A percentile compares a stretch with the other conserved stretches of the same genome.
Evolutionary conservation across 1,140 invertebrate genomes (phyloP).

Genomic region (Diabrotica undecimpunctata): DNA sequence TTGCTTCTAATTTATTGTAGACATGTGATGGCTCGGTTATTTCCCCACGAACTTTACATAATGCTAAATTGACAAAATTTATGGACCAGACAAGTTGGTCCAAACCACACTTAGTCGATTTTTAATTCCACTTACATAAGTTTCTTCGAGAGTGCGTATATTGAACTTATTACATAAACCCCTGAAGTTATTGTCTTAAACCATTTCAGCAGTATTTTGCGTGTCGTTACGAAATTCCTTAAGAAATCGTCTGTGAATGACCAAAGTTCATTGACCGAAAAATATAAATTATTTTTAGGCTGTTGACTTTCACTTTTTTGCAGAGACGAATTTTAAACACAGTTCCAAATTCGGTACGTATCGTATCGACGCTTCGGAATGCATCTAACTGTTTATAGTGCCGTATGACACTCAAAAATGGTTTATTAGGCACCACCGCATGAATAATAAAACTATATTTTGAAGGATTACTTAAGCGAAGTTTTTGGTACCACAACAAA

Average conservation of each 20-base stretch:
- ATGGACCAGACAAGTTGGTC: too few species aligned
- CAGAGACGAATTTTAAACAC: slow-evolving; percentile 36
- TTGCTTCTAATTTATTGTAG: too few species aligned
- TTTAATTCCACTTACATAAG: slow-evolving; percentile 13
- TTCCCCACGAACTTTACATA: too few species aligned
- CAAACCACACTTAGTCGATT: too few species aligned
- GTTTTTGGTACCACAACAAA: too few species aligned
- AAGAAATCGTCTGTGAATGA: slow-evolving; percentile 39
- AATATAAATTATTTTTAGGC: slow-evolving; percentile 37
- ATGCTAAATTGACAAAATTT: too few species aligned
- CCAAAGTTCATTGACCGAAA: slow-evolving; percentile 38
- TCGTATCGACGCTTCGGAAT: neutral
- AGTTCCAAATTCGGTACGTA: slow-evolving; percentile 2
- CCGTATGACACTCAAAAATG: neutral
- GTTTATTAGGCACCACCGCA: neutral
- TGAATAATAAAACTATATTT: too few species aligned
- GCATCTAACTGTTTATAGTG: neutral
- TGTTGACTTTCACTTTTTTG: slow-evolving; percentile 44
- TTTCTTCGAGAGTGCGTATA: slow-evolving; percentile 20
- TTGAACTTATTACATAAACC: slow-evolving; percentile 20
- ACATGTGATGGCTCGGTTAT: too few species aligned
- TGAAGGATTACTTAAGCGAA: too few species aligned
- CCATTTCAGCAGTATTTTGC: slow-evolving; percentile 34
- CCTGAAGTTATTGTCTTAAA: slow-evolving; percentile 21
- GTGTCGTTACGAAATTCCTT: slow-evolving; percentile 40